These are phyloP conservation scores for Pycnomerus fuliginosus DNA, from an alignment of 2,888 invertebrate genomes.

Conservation along the genomic window DNA sequence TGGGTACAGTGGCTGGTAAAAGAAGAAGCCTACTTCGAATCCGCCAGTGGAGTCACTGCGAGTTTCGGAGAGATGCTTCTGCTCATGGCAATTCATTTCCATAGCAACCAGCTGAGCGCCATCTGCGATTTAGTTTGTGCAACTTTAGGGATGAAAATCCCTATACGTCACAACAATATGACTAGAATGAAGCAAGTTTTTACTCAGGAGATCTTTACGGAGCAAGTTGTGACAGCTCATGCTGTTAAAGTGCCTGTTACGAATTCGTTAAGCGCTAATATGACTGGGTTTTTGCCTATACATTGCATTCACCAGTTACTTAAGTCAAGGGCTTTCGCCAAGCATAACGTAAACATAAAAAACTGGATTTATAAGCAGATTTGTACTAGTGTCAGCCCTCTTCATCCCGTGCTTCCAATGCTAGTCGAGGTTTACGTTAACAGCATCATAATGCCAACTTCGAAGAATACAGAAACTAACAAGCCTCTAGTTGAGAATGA, in stretches of 20 bases:
- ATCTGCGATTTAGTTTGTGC: conserved; percentile 93
- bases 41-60: conserved; percentile 79
- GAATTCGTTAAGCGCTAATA: conserved; percentile 79
- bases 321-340: conserved; percentile 91
- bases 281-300: conserved; percentile 86
- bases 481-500: conserved; percentile 90
- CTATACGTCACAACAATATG: conserved; percentile 82
- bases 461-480: conserved; percentile 59
- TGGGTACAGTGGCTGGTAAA: conserved; percentile 94
- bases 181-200: conserved; percentile 90
- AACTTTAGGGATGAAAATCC: conserved; percentile 93
- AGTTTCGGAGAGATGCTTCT: conserved; percentile 96
- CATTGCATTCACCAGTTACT: conserved; percentile 95
- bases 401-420: conserved; percentile 91
- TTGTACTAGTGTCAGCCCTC: conserved; percentile 81
- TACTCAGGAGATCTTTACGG: conserved; percentile 95
- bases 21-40: conserved; percentile 87
- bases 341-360: conserved; percentile 94
- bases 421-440: conserved; percentile 94
- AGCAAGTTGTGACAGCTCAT: conserved; percentile 93
- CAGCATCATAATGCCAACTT: conserved; percentile 76
- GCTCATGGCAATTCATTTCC: conserved; percentile 95
- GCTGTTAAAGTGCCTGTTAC: conserved; percentile 97
- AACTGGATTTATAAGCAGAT: conserved; percentile 96
- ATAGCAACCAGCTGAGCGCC: conserved; percentile 89